A percentile compares a stretch with the other conserved stretches of the same genome.
These are phyloP conservation scores for Fulica atra DNA, from an alignment of 2,113 vertebrate species.

Conservation along the genomic window DNA sequence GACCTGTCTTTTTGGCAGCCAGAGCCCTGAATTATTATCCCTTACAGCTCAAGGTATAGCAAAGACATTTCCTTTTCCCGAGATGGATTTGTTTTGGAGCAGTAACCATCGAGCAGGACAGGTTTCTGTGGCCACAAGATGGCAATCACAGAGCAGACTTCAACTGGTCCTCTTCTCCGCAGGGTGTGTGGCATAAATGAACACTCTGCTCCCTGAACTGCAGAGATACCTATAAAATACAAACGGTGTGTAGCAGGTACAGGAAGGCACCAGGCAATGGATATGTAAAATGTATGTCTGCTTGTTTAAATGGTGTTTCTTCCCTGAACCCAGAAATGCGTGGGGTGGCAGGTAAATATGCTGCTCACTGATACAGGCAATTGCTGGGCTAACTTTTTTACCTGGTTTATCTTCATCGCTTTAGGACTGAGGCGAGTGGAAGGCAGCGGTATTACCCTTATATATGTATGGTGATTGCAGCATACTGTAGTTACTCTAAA, in stretches of 20 bases:
- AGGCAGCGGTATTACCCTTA: background rate
- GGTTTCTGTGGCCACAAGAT: constrained; percentile 65
- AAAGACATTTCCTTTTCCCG: background rate
- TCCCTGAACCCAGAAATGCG: background rate
- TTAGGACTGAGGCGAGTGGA: background rate
- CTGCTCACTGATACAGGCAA: background rate
- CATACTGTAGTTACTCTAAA: background rate
- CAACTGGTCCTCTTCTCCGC: background rate
- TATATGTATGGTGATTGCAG: background rate
- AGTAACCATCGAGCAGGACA: background rate
- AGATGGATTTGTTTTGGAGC: background rate
- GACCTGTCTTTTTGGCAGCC: background rate
- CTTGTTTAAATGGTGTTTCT: background rate
- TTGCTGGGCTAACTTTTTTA: background rate
- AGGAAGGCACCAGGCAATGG: background rate
- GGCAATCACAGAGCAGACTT: constrained; percentile 65
- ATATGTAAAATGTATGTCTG: background rate
- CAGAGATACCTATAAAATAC: background rate
- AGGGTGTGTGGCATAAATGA: background rate
- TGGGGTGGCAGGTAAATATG: background rate
- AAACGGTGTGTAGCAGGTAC: background rate
- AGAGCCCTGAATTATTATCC: background rate
- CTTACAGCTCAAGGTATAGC: background rate
- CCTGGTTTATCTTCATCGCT: background rate
- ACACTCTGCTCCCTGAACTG: background rate